phyloP scores from a whole-genome alignment of 2,797 vertebrate species.

The Microctenopoma lineatum region DNA sequence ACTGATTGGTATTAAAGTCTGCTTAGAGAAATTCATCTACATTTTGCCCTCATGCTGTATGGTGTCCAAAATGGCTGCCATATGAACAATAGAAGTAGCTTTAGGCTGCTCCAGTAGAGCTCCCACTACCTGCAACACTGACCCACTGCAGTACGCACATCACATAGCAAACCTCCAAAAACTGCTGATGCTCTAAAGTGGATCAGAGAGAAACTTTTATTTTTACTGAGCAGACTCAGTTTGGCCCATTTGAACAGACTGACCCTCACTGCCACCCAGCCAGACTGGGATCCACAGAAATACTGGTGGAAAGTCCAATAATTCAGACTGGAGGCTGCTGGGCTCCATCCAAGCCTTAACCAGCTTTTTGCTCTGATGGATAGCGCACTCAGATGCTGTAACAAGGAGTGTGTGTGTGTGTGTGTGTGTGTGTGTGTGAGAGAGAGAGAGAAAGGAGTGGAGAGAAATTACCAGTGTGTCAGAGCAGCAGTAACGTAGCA shows the following conservation, averaged over 20 bases:
- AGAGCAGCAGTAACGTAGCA: conserved; percentile 8
- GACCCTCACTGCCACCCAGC: conserved; percentile 18
- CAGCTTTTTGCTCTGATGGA: conserved; percentile 67
- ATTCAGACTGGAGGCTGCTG: conserved; percentile 66
- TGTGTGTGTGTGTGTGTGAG: conserved; percentile 15
- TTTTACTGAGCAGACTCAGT: conserved; percentile 12
- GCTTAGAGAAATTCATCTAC: background rate
- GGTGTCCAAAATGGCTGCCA: conserved; percentile 56
- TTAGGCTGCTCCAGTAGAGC: conserved; percentile 16
- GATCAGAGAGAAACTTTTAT: conserved; percentile 16
- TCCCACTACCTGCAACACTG: conserved; percentile 32
- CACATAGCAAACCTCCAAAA: conserved; percentile 5
- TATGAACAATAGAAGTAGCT: conserved; percentile 46
- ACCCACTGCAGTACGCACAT: conserved; percentile 18
- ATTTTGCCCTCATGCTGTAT: background rate
- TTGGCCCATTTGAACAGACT: conserved; percentile 15
- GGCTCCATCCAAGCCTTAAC: conserved; percentile 61
- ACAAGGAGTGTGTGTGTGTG: conserved; percentile 41
- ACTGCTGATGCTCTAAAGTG: conserved; percentile 21
- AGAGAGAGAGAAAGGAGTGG: background rate
- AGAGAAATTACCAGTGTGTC: background rate
- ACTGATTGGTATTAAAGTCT: background rate
- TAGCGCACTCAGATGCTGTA: conserved; percentile 56
- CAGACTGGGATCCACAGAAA: conserved; percentile 41
- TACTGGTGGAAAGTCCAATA: conserved; percentile 56